Evolutionary conservation across 2,113 vertebrate species (phyloP), one percentile per base, ranked within the genome.

Genomic region (Sakesphorus luctuosus): DNA sequence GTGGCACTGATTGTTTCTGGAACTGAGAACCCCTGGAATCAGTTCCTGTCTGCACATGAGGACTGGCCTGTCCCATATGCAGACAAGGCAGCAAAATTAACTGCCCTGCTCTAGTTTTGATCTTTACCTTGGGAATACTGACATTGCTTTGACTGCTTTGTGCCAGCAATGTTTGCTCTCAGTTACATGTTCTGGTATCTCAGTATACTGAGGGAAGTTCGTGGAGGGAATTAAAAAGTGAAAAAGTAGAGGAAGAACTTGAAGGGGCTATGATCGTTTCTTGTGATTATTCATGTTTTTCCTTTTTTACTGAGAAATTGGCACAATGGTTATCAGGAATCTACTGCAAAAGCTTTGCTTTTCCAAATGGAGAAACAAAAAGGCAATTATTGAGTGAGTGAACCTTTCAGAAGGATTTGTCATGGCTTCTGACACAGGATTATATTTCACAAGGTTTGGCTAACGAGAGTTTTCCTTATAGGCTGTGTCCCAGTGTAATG

Each of bases 1-100:
- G 59, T 81, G 86, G 65, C 73, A 89, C 63, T 78, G 94, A 87
- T 89, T 92, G 73, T 72, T 81, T 23, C 69, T 31, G 73, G 65
- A 93, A 78, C 35, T 9, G 38, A 87, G 83, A 93, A 74, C 35
- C 33, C 49, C 35, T 1, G 62, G 84, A 92, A 63, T 78, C 6
- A 2, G 20, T 81, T 95, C 86, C 65, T 94, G 43, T 61, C 18
- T 72, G 62, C 95, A 83, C 80, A 49, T 46, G 53, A 78, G 85
- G 47, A 29, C n/a, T 59, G 47, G 35, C 15, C 15, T 24, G 11
- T 31, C 29, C 69, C 62, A n/a, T 33, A 6, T 17, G 19, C 21
- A 3, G 46, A n/a, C 0, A 4, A 74, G 46, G 52, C 13, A 50
- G 46, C 6, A 77, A 47, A 83, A 73, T 7, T 15, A 38, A 67